Base-by-base conservation (phyloP, 2,113 vertebrate species). In the Sula dactylatra region DNA sequence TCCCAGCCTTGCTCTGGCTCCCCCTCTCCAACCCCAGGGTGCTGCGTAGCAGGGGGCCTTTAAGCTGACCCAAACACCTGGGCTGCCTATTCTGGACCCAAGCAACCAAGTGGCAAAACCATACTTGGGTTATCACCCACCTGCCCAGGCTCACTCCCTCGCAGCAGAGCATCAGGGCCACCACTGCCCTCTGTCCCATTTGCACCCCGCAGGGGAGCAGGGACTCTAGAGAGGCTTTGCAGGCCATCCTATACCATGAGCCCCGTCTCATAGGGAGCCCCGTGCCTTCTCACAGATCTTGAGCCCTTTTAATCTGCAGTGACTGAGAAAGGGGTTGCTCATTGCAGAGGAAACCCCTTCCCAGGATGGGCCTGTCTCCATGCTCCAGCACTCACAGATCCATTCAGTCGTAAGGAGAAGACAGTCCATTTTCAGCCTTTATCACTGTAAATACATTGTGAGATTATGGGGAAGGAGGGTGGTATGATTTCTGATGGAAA, bases 11-110 rank as follows among this genome's bases (percentile, higher is more conserved):
- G 16, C 40, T 52, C 45, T 59, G 42, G 19, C 49, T 83, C 58
- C 25, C 16, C 4, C 2, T 47, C 49, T 70, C 38, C 36, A 52
- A 4, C 27, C 14, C n/a, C 55, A 16, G 11, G 24, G 21, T 32
- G 32, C n/a, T 50, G 38, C 3, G 3, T 7, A 38, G 44, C 36
- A 36, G 13, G 12, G 31, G 52, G 5, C n/a, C 66, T 77, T 65
- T 64, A 6, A 82, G 38, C 16, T 4, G 2, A 49, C 14, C 45
- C 1, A 0, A 50, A 29, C 47, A 72, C 1, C 40, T 4, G 0
- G 38, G 17, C 4, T 31, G 18, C 24, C 65, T 74, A 3, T 8
- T 62, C 55, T 32, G 36, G 31, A 78, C 26, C 15, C 0, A 0
- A 83, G 38, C 0, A 1, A 76, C 14, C 8, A 52, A 49, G 19